Evolutionary conservation across 1,140 invertebrate genomes (phyloP), one percentile per base, ranked within the genome.

Genomic region (Steinernema khuongi): DNA sequence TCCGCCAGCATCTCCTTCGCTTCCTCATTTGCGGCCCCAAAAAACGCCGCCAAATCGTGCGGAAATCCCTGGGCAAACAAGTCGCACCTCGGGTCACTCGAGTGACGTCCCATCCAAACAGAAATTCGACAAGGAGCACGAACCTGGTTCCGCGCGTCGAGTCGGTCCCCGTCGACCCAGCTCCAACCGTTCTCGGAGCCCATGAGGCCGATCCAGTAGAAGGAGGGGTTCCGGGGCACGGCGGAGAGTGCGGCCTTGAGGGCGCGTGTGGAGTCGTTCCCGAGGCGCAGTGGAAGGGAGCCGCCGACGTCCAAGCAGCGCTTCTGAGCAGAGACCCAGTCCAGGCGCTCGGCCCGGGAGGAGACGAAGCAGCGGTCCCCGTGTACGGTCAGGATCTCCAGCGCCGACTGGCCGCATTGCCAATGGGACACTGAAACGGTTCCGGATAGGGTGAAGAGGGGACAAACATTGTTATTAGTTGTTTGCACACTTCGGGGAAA

Each of bases 361-460:
- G 76, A 73, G 28, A 71, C 66, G 44, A 72, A 79, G 31, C 78
- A 79, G 44, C 69, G 71, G 29, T 72, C 76, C n/a, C 72, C 78
- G 66, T 79, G 69, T 17, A 79, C 71, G 2, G 70, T 73, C 19
- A 79, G 60, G 17, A 79, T 77, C 31, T 79, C 78, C 78, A 79
- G 75, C 30, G 74, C 31, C 26, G 77, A 50, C 31, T 75, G 73
- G 4, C 70, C 78, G 32, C 78, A 79, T 78, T 79, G 78, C 78
- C 78, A 79, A 17, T 50, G 44, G 14, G 77, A 75, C 67, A 73
- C 78, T 79, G 43, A 74, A 78, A 78, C n/a, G n/a, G n/a, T n/a
- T n/a, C n/a, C n/a, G n/a, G n/a, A n/a, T n/a, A n/a, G n/a, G n/a
- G n/a, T n/a, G n/a, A n/a, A n/a, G n/a, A n/a, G n/a, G n/a, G n/a